These are phyloP conservation scores for Montifringilla adamsi DNA, from an alignment of 2,113 vertebrate genomes.

Conservation along the genomic window DNA sequence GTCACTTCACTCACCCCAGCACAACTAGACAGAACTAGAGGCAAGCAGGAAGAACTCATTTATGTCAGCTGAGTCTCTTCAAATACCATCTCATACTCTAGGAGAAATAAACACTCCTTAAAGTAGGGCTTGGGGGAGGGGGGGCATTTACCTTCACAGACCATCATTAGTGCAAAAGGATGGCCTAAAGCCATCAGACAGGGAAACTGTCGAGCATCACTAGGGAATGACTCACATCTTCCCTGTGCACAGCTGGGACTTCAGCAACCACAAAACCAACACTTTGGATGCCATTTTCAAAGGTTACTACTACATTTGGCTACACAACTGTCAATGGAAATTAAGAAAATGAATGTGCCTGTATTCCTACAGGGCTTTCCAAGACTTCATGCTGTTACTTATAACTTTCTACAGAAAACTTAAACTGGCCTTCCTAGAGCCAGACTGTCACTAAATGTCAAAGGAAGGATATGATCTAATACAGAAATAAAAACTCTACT, in stretches of 20 bases:
- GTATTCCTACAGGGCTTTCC: not conserved
- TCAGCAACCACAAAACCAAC: not conserved
- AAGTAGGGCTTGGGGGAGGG: not conserved
- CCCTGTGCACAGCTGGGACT: not conserved
- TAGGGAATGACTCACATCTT: not conserved
- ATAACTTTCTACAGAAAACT: not conserved
- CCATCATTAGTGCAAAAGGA: not conserved
- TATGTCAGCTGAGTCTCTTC: not conserved
- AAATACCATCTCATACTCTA: not conserved
- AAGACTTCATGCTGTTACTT: not conserved
- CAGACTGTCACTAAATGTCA: not conserved
- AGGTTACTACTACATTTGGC: not conserved
- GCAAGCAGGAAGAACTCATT: not conserved
- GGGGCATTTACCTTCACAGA: not conserved
- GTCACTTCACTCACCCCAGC: not conserved
- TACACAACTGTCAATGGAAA: not conserved
- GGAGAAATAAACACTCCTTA: not conserved
- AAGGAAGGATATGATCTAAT: not conserved
- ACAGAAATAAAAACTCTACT: not conserved
- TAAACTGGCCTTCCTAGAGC: not conserved
- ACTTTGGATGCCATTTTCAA: not conserved
- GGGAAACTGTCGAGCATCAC: not conserved
- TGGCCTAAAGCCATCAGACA: not conserved
- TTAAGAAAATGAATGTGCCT: not conserved
- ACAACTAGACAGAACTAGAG: not conserved